Evolutionary conservation across 2,113 vertebrate species (phyloP).

Genomic region (Chloropsis cyanopogon): DNA sequence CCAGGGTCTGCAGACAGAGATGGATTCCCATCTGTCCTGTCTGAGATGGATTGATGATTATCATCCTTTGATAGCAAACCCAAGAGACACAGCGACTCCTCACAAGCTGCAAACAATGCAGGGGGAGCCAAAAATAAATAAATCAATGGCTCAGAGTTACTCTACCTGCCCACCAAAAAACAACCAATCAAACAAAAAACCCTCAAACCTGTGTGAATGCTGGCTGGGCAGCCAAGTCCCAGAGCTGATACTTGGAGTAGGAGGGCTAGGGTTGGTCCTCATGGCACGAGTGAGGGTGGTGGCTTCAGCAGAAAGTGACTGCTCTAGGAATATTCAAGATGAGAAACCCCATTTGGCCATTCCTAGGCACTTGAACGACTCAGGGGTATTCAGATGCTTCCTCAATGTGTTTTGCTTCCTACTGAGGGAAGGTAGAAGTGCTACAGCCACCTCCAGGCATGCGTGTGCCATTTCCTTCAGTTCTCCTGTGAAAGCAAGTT

Average conservation of each 20-base stretch:
- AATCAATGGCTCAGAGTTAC: neutral
- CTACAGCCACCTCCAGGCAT: neutral
- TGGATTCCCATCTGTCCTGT: neutral
- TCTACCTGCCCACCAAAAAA: neutral
- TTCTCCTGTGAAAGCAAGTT: neutral
- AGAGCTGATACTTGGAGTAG: rapidly evolving
- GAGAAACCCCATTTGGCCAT: neutral
- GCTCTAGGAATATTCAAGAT: neutral
- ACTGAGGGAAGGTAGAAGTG: neutral
- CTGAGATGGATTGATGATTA: neutral
- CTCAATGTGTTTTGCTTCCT: neutral
- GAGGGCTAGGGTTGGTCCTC: neutral
- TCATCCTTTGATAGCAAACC: neutral
- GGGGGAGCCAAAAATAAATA: neutral
- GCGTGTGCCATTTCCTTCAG: rapidly evolving
- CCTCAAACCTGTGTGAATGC: rapidly evolving
- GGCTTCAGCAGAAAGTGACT: neutral
- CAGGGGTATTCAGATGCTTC: neutral
- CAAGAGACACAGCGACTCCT: rapidly evolving
- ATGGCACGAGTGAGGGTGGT: neutral
- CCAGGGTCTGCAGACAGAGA: neutral
- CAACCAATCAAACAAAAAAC: rapidly evolving
- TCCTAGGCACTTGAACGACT: neutral
- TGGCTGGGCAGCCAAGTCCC: neutral
- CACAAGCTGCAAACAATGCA: neutral